Base-by-base conservation (phyloP, 2,888 invertebrate genomes). In the Cylloceria caligata region DNA sequence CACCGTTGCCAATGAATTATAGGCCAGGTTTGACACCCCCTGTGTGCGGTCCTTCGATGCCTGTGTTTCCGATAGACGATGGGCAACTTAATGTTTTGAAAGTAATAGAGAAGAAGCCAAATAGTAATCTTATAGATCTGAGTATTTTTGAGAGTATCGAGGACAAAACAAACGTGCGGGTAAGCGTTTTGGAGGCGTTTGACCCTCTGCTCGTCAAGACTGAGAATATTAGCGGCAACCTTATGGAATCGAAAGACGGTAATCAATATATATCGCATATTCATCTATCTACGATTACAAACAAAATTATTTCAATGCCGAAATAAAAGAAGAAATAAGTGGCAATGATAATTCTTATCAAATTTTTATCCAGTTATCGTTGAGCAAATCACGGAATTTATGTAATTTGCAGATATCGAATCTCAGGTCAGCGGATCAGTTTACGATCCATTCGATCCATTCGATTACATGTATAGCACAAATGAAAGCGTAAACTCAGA, bases 131-230 rank as follows among this genome's bases (percentile, higher is more conserved):
- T 74, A 95, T 95, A 87, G 95, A 95, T 91, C 91, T 95, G 85
- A 94, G 93, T 71, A 92, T 93, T 67, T 93, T 91, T 65, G 93
- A 93, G 85, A 86, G 88, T 84, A 81, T 88, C 24, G 94, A 94
- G 75, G 94, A 93, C 87, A 93, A 92, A 83, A 93, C 93, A 85
- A 94, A 93, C 87, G 94, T 94, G 55, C 92, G 95, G 84, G 94
- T 94, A 71, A 96, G 96, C 93, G 96, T 98, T 88, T 93, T 98
- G 89, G 97, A 97, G 92, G 97, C 97, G 83, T 98, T 98, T 93
- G 98, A 98, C 94, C 98, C 98, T 64, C 94, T 98, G 91, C 94
- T 97, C 89, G 94, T 93, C 62, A 93, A 93, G 89, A 93, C 95
- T 89, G 95, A 96, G 86, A 85, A 86, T 21, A 67, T 78, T 73